Evolutionary conservation across 2,888 invertebrate genomes (phyloP).

Genomic region (Agrotis segetum): DNA sequence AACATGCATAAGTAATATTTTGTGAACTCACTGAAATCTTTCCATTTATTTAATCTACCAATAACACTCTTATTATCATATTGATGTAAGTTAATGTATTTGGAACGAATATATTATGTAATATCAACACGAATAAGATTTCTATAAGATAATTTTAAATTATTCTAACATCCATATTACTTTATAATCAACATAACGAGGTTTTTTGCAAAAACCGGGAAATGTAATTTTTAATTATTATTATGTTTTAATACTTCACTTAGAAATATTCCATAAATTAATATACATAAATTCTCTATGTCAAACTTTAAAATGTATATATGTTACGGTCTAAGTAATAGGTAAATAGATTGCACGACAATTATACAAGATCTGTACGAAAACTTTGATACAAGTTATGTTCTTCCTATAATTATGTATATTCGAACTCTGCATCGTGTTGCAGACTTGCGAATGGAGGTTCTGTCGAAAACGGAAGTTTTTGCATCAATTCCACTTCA

Average conservation of each 20-base stretch:
- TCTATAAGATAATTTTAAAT: slow-evolving; percentile 52
- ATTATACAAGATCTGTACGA: slow-evolving; percentile 12
- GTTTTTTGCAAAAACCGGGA: slow-evolving; percentile 54
- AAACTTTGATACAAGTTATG: slow-evolving; percentile 24
- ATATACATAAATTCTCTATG: slow-evolving; percentile 44
- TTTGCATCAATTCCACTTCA: slow-evolving; percentile 10
- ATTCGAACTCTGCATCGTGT: slow-evolving; percentile 5
- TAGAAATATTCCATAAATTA: slow-evolving; percentile 59
- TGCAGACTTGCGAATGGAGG: background rate
- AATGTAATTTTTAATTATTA: slow-evolving; percentile 34
- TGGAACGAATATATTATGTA: slow-evolving; percentile 37
- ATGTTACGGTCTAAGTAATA: slow-evolving; percentile 62
- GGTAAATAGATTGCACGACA: slow-evolving; percentile 45
- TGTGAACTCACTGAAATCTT: slow-evolving; percentile 60
- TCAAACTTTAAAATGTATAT: slow-evolving; percentile 49
- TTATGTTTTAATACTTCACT: slow-evolving; percentile 53
- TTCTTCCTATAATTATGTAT: slow-evolving; percentile 14
- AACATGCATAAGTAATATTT: slow-evolving; percentile 37
- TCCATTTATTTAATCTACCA: slow-evolving; percentile 41
- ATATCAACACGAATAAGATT: slow-evolving; percentile 50
- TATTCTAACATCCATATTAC: slow-evolving; percentile 60
- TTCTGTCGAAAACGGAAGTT: background rate
- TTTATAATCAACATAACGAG: slow-evolving; percentile 56
- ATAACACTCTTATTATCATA: slow-evolving; percentile 42
- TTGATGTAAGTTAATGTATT: slow-evolving; percentile 42